These are phyloP conservation scores for Rhinatrema bivittatum DNA, from an alignment of 2,797 vertebrate species.

Conservation along the genomic window DNA sequence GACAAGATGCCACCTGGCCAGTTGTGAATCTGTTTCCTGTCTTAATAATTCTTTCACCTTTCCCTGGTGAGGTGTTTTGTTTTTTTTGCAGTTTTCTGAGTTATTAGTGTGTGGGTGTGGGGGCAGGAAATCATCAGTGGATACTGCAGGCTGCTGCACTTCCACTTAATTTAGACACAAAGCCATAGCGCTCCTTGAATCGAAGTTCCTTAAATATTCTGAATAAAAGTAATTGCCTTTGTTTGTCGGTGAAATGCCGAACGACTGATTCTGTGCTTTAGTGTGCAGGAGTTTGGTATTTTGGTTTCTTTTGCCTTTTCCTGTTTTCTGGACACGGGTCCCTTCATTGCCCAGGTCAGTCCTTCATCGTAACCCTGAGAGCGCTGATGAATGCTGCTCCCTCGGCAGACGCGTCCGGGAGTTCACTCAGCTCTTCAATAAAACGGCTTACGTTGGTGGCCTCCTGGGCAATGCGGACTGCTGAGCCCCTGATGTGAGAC, in stretches of 20 bases:
- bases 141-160: not conserved
- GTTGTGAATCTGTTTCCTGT: too few relatives aligned
- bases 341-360: not conserved
- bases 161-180: conserved; percentile 2
- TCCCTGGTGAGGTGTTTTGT: too few relatives aligned
- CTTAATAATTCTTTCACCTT: too few relatives aligned
- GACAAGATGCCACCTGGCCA: too few relatives aligned
- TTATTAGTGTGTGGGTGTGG: accelerated
- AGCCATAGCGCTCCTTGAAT: conserved; percentile 15
- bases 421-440: not conserved
- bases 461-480: not conserved
- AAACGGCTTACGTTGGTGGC: not conserved
- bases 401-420: not conserved
- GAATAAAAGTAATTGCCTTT: conserved; percentile 11
- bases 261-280: too few relatives aligned
- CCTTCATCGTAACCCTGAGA: not conserved
- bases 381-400: conserved; percentile 9
- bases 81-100: not conserved
- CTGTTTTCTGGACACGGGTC: not conserved
- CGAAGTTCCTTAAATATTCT: conserved; percentile 17
- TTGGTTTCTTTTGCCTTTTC: too few relatives aligned
- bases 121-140: not conserved
- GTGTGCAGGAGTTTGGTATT: too few relatives aligned
- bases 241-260: too few relatives aligned
- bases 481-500: not conserved